Evolutionary conservation across 1,140 invertebrate genomes (phyloP).

Genomic region (Polypedilum pembai): DNA sequence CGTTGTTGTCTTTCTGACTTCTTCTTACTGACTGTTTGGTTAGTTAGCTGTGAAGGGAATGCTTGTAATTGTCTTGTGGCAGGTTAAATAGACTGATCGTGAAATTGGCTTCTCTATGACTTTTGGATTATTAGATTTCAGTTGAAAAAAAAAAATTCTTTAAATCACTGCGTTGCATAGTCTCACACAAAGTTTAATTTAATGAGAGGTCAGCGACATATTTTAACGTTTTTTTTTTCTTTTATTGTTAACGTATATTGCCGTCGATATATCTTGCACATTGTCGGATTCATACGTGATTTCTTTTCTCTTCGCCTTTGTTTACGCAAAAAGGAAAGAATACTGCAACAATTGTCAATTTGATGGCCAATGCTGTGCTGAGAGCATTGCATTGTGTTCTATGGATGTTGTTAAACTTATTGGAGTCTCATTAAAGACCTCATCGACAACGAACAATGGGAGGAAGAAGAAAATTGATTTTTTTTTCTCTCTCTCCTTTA

Average conservation of each 20-base stretch:
- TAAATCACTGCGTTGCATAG: too few species aligned
- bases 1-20: too few species aligned
- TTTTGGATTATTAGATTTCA: too few species aligned
- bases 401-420: background rate
- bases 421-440: background rate
- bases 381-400: background rate
- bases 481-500: background rate
- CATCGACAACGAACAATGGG: background rate
- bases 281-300: background rate
- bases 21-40: too few species aligned
- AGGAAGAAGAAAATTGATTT: slow-evolving; percentile 10
- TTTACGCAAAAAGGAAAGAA: background rate
- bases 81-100: too few species aligned
- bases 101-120: too few species aligned
- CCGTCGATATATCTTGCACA: too few species aligned
- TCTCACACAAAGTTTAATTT: too few species aligned
- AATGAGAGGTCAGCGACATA: slow-evolving; percentile 1
- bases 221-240: background rate
- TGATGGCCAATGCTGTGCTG: background rate
- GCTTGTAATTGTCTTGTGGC: too few species aligned
- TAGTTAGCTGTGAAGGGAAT: too few species aligned
- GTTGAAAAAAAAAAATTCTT: too few species aligned
- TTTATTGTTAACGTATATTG: too few species aligned
- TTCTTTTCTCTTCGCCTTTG: background rate
- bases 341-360: background rate